These are phyloP conservation scores for Acrobasis consociella DNA, from an alignment of 2,888 invertebrate genomes.

Conservation along the genomic window DNA sequence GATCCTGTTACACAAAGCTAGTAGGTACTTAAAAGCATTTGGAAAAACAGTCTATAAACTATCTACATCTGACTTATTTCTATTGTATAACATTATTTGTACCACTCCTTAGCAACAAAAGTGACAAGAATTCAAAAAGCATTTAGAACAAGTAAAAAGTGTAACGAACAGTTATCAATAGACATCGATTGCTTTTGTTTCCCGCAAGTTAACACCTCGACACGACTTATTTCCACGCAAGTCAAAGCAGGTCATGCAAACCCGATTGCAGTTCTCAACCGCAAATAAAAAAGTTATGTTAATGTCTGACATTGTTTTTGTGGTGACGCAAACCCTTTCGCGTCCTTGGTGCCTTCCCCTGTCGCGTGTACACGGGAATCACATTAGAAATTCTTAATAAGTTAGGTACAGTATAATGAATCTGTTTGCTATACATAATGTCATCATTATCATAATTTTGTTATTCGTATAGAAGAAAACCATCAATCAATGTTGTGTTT, in stretches of 20 bases:
- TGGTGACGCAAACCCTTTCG: conserved; percentile 31
- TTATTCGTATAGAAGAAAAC: conserved; percentile 6
- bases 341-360: conserved; percentile 39
- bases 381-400: conserved; percentile 42
- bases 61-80: too few species aligned
- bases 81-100: too few species aligned
- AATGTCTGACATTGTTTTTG: conserved; percentile 30
- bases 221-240: conserved; percentile 1
- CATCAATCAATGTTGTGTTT: conserved; percentile 6
- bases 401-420: conserved; percentile 20
- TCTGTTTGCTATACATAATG: conserved; percentile 23
- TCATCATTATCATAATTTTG: conserved; percentile 22
- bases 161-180: too few species aligned
- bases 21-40: too few species aligned
- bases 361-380: conserved; percentile 47
- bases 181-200: not conserved
- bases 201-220: not conserved
- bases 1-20: too few species aligned
- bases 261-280: conserved; percentile 19
- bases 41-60: too few species aligned
- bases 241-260: conserved; percentile 12
- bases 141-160: too few species aligned
- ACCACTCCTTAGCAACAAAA: too few species aligned
- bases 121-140: too few species aligned
- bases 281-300: conserved; percentile 31